Evolutionary conservation across 2,113 vertebrate genomes (phyloP), one percentile per base, ranked within the genome.

Genomic region (Heterotilapia buettikoferi): DNA sequence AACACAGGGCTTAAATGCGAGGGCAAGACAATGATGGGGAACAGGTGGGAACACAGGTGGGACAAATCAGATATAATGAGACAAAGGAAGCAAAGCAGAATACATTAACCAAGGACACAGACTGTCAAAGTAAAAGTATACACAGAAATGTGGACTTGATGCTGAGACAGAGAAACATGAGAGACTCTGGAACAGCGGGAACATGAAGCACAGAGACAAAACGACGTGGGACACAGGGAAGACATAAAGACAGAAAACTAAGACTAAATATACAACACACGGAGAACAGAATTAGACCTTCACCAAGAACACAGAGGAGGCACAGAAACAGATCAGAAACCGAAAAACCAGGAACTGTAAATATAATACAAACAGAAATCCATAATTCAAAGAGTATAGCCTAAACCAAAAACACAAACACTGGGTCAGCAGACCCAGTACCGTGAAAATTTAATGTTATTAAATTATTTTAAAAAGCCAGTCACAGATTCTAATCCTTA

Each of bases 101-200:
- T 11, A 63, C 31, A 36, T 1, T 36, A 36, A 63, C 29, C 29
- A 63, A 7, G 29, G 2, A 63, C 8, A 38, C 1, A 33, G 29
- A 19, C 57, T 33, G 59, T 63, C 59, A 63, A 63, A 36, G 16
- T 33, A 63, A 63, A 19, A 61, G 57, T 61, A 9, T 31, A 63
- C 59, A 36, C 59, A 63, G 29, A 19, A 31, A 33, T 16, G 0
- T 19, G 29, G 16, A 63, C 16, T 33, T 63, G 59, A 63, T 19
- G 36, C 31, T 63, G 18, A 63, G 18, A 63, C 31, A 1, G 31
- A 63, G 0, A 0, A 59, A 59, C 57, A 59, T 4, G 57, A 31
- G 14, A 18, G 14, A 6, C 57, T 59, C 26, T 59, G 14, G 14
- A 59, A 59, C 8, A 59, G 26, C 5, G 1, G 59, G 18, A 63